Evolutionary conservation across 2,888 invertebrate species (phyloP).

Genomic region (Drosophila pseudotalamancana): DNA sequence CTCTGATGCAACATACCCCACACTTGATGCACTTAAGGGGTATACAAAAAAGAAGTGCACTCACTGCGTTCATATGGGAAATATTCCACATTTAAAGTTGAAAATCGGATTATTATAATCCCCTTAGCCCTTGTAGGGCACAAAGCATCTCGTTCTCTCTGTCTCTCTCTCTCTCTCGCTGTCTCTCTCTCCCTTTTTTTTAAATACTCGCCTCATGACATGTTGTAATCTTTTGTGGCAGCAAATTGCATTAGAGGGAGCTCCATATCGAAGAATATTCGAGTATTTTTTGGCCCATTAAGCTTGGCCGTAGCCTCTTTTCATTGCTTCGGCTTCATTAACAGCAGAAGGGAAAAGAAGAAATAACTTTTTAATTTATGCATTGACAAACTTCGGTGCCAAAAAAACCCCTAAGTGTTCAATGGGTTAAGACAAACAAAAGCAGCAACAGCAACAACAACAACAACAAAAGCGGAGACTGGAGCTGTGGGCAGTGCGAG

Average conservation of each 20-base stretch:
- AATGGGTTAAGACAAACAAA: slow-evolving; percentile 21
- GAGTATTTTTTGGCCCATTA: slow-evolving; percentile 39
- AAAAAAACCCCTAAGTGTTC: slow-evolving; percentile 20
- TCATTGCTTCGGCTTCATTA: slow-evolving; percentile 75
- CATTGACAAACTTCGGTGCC: slow-evolving; percentile 71
- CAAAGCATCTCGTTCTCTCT: background rate
- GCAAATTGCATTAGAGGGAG: slow-evolving; percentile 52
- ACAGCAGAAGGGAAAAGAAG: slow-evolving; percentile 36
- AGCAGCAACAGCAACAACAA: slow-evolving; percentile 20
- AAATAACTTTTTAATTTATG: slow-evolving; percentile 76
- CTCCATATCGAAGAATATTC: slow-evolving; percentile 6
- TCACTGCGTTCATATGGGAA: slow-evolving; percentile 42
- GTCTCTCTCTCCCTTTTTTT: background rate
- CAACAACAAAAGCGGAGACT: slow-evolving; percentile 38
- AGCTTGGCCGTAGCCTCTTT: slow-evolving; percentile 34
- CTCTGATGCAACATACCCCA: background rate
- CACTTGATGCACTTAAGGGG: background rate
- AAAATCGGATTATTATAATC: slow-evolving; percentile 79
- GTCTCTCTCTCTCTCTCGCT: background rate
- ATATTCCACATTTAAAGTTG: slow-evolving; percentile 61
- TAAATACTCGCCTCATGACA: slow-evolving; percentile 38
- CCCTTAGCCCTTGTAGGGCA: slow-evolving; percentile 31
- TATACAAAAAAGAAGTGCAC: slow-evolving; percentile 15
- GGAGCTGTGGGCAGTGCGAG: slow-evolving; percentile 52
- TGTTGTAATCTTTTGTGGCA: slow-evolving; percentile 63